phyloP scores from a whole-genome alignment of 2,888 invertebrate species.

The Panorpa germanica region DNA sequence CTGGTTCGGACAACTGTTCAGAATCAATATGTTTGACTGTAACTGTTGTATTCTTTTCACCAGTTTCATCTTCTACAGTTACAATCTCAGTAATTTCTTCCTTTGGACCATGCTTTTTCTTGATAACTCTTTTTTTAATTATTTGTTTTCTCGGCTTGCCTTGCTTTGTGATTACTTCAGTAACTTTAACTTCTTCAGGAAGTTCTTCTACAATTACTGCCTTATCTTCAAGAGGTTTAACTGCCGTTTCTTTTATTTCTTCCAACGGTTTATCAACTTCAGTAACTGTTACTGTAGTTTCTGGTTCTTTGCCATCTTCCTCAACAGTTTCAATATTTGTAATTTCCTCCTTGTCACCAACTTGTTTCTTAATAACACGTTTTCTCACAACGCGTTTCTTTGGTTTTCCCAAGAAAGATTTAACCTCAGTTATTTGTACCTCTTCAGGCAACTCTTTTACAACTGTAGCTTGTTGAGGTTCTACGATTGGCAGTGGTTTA shows the following conservation, averaged over 20 bases:
- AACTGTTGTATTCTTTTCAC: conserved; percentile 18
- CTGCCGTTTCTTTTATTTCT: conserved; percentile 13
- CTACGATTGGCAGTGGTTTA: no score
- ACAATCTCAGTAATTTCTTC: conserved; percentile 20
- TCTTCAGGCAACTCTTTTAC: conserved; percentile 28
- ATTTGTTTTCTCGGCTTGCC: conserved; percentile 22
- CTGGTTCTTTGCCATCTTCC: conserved; percentile 18
- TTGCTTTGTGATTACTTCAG: conserved; percentile 20
- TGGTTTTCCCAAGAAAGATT: conserved; percentile 20
- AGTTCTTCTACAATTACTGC: conserved; percentile 18
- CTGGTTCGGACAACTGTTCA: conserved; percentile 16
- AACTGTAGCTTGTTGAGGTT: conserved; percentile 20
- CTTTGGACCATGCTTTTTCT: conserved; percentile 22
- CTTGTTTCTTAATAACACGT: conserved; percentile 18
- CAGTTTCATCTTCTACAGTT: conserved; percentile 14
- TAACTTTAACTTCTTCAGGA: conserved; percentile 19
- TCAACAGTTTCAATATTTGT: conserved; percentile 17
- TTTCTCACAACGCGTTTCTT: conserved; percentile 20
- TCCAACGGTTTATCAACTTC: conserved; percentile 13
- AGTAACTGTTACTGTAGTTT: conserved; percentile 17
- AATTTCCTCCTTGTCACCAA: conserved; percentile 19
- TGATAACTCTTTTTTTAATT: conserved; percentile 27
- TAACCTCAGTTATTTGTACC: conserved; percentile 24
- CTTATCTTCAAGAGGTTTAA: conserved; percentile 13
- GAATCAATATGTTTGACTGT: conserved; percentile 18